Evolutionary conservation across 2,888 invertebrate species (phyloP), one percentile per base, ranked within the genome.

Genomic region (Cinara cedri): DNA sequence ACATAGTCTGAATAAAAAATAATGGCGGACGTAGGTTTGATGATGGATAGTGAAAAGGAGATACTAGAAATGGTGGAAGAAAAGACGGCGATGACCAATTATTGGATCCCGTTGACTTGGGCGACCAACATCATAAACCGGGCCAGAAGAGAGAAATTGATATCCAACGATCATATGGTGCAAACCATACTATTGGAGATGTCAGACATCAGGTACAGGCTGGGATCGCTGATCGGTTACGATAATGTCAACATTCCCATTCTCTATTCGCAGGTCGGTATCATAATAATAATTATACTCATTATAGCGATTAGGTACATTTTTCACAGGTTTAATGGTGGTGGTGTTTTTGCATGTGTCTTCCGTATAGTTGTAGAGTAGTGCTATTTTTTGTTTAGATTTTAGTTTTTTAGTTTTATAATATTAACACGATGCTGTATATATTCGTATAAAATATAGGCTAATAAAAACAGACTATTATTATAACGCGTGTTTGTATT

Each of bases 61-160:
- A 94, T 96, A 74, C 94, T 96, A 85, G 95, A 96, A 85, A 90
- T 93, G 85, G 91, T 96, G 91, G 93, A 95, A 85, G 91, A 91
- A 16, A 94, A 95, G 85, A 94, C 94, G 83, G 93, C 93, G 4
- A 95, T 95, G 93, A 93, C 94, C 16, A 92, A 92, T 87, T 96
- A 95, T 85, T 96, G 95, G 95, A 93, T 96, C 93, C 96, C 96
- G 0, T 87, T 95, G 72, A 94, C 95, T 19, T 96, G 96, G 96
- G 95, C 95, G 60, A 94, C 95, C 8, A 95, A 95, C 85, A 93
- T 96, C 82, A 94, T 96, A 83, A 94, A 95, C 86, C 88, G 95
- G 81, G 95, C 95, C 6, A 88, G 95, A 81, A 93, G 93, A 84
- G 95, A 96, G 84, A 91, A 92, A 0, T 87, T 94, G 80, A 95